A percentile compares a stretch with the other conserved stretches of the same genome.
These are phyloP conservation scores for Oenanthe melanoleuca DNA, from an alignment of 2,113 vertebrate genomes.

Conservation along the genomic window DNA sequence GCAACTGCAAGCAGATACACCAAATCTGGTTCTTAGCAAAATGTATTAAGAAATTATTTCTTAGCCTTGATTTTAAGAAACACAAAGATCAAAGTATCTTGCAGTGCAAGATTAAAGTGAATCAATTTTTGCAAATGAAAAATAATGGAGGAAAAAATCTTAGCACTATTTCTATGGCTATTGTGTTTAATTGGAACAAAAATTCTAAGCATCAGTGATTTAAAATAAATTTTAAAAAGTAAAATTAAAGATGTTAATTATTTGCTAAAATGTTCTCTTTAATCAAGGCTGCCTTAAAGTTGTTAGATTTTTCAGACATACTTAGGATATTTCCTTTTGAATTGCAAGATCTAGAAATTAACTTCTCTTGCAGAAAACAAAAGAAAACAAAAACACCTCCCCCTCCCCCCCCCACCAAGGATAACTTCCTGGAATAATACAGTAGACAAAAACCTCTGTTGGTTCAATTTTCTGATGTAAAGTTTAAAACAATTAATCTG, in stretches of 20 bases:
- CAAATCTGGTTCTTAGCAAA: not conserved
- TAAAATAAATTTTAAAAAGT: not conserved
- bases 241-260: not conserved
- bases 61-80: not conserved
- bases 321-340: not conserved
- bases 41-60: not conserved
- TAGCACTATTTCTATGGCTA: not conserved
- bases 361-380: not conserved
- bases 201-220: not conserved
- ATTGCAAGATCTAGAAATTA: not conserved
- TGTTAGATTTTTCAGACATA: not conserved
- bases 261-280: not conserved
- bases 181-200: not conserved
- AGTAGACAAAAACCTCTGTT: not conserved
- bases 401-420: not conserved
- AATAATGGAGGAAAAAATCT: not conserved
- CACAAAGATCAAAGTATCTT: not conserved
- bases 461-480: not conserved
- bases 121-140: too few species aligned
- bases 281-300: not conserved
- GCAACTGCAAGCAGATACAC: not conserved
- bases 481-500: not conserved
- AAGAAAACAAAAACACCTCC: not conserved
- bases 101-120: not conserved
- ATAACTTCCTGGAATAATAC: not conserved